Percentiles rank a stretch among this genome's conserved stretches.
Conservation (phyloP, 2,888 invertebrate genomes). For the Creontiades dilutus region DNA sequence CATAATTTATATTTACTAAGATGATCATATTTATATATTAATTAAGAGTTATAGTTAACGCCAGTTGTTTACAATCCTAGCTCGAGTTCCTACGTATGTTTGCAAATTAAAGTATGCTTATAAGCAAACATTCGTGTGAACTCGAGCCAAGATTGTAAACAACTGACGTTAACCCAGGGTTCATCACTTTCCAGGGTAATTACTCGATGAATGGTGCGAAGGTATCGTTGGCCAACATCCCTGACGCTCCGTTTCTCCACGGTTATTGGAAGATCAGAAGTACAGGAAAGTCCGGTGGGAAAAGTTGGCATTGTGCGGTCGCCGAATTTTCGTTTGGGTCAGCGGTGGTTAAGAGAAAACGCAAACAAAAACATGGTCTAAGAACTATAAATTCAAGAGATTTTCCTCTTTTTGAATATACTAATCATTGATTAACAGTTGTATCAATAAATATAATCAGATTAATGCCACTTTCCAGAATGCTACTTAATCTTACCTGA, state of each 20-base stretch:
- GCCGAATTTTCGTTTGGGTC: conserved; percentile 59
- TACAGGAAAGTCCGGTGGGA: conserved; percentile 65
- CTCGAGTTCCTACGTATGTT: no score
- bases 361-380: neutral
- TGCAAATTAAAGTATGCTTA: no score
- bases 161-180: neutral
- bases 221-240: conserved; percentile 34
- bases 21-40: no score
- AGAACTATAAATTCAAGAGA: no score
- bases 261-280: conserved; percentile 69
- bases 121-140: neutral
- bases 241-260: conserved; percentile 46
- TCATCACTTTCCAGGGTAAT: conserved; percentile 53
- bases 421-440: no score
- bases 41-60: no score
- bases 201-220: conserved; percentile 65
- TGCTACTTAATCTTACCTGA: no score
- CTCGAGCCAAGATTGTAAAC: neutral
- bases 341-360: conserved; percentile 28
- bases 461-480: no score
- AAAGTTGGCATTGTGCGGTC: conserved; percentile 59
- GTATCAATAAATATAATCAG: no score
- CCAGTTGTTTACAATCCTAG: no score
- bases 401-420: no score
- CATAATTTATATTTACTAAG: no score